These are phyloP conservation scores for Centrocercus urophasianus DNA, from an alignment of 2,113 vertebrate genomes.

Conservation along the genomic window DNA sequence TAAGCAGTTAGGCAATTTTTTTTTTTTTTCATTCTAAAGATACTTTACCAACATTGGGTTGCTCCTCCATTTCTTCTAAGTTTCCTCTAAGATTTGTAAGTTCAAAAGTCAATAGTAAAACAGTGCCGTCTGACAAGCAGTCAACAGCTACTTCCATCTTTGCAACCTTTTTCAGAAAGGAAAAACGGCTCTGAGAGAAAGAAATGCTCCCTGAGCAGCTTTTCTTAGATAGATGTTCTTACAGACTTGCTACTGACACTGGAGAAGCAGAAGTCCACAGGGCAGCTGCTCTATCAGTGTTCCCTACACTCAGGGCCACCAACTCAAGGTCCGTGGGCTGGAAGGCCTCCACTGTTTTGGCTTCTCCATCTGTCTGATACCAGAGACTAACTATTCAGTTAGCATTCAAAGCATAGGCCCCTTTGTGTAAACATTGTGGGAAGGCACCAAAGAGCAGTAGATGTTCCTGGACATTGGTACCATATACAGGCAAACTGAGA, in stretches of 20 bases:
- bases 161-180: background rate
- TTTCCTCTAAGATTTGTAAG: background rate
- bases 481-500: too few species aligned
- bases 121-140: rapidly evolving
- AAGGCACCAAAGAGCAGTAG: too few species aligned
- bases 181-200: background rate
- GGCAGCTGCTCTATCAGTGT: background rate
- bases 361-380: background rate
- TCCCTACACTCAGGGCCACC: background rate
- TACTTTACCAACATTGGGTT: background rate
- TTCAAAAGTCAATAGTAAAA: background rate
- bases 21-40: background rate
- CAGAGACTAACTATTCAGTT: too few species aligned
- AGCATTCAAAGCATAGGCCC: too few species aligned
- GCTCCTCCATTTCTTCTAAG: background rate
- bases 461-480: too few species aligned
- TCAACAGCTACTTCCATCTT: background rate
- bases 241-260: background rate
- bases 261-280: background rate
- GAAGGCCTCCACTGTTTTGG: background rate
- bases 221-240: background rate
- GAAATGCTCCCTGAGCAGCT: background rate
- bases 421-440: too few species aligned
- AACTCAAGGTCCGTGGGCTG: background rate
- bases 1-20: background rate